phyloP scores from a whole-genome alignment of 2,888 invertebrate species.

The Ariolimax columbianus region DNA sequence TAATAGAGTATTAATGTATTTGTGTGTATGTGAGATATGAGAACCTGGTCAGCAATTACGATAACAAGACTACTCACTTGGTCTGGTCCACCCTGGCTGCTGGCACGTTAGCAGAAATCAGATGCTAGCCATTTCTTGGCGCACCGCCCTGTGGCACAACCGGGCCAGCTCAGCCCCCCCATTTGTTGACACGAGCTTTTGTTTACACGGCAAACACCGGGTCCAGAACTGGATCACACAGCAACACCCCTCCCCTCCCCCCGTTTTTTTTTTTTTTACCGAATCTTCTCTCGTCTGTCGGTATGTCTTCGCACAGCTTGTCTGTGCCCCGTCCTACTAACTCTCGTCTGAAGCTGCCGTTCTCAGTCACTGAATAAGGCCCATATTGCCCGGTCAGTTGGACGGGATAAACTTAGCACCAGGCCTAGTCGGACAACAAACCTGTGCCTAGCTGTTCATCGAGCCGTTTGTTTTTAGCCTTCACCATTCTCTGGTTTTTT shows the following conservation, averaged over 20 bases:
- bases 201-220: conserved; percentile 42
- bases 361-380: conserved; percentile 4
- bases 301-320: too few relatives aligned
- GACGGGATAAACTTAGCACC: background rate
- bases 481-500: background rate
- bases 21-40: too few relatives aligned
- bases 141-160: conserved; percentile 7
- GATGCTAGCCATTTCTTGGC: conserved; percentile 16
- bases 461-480: background rate
- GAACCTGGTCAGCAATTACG: too few relatives aligned
- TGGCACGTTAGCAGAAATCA: background rate
- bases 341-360: conserved; percentile 7
- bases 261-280: background rate
- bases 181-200: conserved; percentile 41
- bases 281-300: conserved; percentile 27
- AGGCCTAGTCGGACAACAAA: conserved; percentile 11
- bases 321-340: too few relatives aligned
- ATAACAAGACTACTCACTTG: background rate
- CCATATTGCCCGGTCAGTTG: background rate
- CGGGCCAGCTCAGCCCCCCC: conserved; percentile 30
- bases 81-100: background rate
- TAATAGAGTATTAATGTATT: too few relatives aligned
- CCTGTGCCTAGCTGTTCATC: background rate
- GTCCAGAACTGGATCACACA: background rate
- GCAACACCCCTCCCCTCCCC: conserved; percentile 7